phyloP scores from a whole-genome alignment of 1,140 invertebrate species.

The Neuroterus valhalla region DNA sequence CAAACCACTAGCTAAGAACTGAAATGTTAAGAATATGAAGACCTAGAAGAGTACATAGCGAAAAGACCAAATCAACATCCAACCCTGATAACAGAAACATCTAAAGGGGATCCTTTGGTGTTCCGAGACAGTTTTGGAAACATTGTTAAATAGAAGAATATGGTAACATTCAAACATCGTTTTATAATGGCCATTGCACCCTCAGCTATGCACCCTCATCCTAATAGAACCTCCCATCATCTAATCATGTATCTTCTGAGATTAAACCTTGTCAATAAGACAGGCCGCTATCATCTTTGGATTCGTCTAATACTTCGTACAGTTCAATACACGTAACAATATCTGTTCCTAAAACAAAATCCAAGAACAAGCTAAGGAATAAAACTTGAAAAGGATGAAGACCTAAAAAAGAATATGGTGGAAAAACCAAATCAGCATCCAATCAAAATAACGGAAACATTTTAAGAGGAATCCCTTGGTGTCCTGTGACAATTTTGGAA shows the following conservation, averaged over 20 bases:
- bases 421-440: neutral
- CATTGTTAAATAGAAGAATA: too few relatives aligned
- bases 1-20: neutral
- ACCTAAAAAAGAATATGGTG: neutral
- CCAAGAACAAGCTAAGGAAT: neutral
- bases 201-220: too few relatives aligned
- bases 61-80: neutral
- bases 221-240: too few relatives aligned
- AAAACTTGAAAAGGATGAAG: neutral
- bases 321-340: too few relatives aligned
- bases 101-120: neutral
- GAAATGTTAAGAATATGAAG: neutral
- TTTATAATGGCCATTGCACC: too few relatives aligned
- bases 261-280: too few relatives aligned
- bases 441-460: too few relatives aligned
- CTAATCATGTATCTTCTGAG: too few relatives aligned
- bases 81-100: neutral
- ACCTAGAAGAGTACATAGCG: neutral
- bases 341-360: neutral
- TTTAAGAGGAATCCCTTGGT: neutral
- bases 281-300: too few relatives aligned
- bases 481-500: slow-evolving; percentile 35
- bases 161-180: too few relatives aligned
- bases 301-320: too few relatives aligned
- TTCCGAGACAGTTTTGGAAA: slow-evolving; percentile 37